These are phyloP conservation scores for Caenorhabditis sp. DNA, from an alignment of 2,888 invertebrate species.

Conservation along the genomic window DNA sequence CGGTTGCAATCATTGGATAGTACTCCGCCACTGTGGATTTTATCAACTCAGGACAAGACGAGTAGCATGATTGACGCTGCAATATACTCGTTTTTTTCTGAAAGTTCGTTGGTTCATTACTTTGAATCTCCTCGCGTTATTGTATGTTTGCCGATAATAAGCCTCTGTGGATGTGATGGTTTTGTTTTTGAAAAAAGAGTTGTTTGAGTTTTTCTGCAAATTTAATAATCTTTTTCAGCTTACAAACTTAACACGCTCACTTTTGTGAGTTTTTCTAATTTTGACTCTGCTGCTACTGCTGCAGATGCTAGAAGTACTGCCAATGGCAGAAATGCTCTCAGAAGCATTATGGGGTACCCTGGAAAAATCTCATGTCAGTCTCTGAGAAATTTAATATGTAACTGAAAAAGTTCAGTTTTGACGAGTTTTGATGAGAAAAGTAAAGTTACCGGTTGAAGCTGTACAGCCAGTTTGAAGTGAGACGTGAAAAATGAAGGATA, in stretches of 20 bases:
- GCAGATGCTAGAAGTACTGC: neutral
- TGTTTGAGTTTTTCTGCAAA: no score
- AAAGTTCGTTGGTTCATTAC: neutral
- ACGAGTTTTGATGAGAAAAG: neutral
- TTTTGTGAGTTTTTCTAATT: no score
- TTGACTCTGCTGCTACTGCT: neutral
- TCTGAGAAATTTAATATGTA: no score
- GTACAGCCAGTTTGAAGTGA: neutral
- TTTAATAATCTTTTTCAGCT: no score
- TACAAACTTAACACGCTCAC: no score
- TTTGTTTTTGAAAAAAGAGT: no score
- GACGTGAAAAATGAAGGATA: neutral
- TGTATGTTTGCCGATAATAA: neutral
- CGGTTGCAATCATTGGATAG: neutral
- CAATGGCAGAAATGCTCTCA: neutral
- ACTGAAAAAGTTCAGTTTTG: neutral
- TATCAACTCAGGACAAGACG: neutral
- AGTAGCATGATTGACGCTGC: conserved; percentile 2
- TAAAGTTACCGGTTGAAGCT: neutral
- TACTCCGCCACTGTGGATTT: neutral
- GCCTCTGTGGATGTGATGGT: neutral
- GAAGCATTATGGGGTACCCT: conserved; percentile 11
- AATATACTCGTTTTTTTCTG: neutral
- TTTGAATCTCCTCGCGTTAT: neutral
- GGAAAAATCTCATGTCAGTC: neutral